Conservation (phyloP, 2,797 vertebrate genomes). For the Thripadectes ignobilis region DNA sequence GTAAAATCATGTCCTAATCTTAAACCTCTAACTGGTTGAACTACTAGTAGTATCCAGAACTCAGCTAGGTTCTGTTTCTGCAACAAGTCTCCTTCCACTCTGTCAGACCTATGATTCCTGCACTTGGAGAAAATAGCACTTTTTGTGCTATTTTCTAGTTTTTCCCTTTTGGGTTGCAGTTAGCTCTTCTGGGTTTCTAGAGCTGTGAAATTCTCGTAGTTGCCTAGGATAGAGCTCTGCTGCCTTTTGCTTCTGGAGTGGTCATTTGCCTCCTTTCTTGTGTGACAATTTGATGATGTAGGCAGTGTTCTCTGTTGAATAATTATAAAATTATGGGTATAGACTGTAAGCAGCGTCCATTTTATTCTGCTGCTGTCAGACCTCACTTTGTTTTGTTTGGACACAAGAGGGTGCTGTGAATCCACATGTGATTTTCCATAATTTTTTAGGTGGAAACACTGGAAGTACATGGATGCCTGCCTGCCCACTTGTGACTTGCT, state of each 20-base stretch:
- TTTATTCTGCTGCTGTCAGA: not conserved
- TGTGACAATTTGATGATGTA: not conserved
- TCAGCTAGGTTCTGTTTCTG: not conserved
- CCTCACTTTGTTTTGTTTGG: not conserved
- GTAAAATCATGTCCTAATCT: not conserved
- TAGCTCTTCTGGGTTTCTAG: not conserved
- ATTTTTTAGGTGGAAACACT: not conserved
- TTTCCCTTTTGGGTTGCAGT: not conserved
- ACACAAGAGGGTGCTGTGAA: slow-evolving; percentile 40
- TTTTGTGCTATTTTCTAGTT: not conserved
- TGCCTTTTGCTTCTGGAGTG: not conserved
- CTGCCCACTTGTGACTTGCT: not conserved
- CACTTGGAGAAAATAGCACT: not conserved
- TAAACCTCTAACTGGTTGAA: not conserved
- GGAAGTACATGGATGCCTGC: not conserved
- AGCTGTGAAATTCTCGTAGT: not conserved
- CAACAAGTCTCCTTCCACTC: not conserved
- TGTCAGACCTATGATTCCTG: not conserved
- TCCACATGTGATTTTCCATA: not conserved
- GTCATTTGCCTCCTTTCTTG: not conserved
- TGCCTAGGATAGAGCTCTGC: not conserved
- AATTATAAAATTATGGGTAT: not conserved
- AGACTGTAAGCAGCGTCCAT: not conserved
- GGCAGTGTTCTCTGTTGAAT: not conserved
- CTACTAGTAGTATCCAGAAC: not conserved